Evolutionary conservation across 2,113 vertebrate genomes (phyloP).

Genomic region (Malurus cyaneus): DNA sequence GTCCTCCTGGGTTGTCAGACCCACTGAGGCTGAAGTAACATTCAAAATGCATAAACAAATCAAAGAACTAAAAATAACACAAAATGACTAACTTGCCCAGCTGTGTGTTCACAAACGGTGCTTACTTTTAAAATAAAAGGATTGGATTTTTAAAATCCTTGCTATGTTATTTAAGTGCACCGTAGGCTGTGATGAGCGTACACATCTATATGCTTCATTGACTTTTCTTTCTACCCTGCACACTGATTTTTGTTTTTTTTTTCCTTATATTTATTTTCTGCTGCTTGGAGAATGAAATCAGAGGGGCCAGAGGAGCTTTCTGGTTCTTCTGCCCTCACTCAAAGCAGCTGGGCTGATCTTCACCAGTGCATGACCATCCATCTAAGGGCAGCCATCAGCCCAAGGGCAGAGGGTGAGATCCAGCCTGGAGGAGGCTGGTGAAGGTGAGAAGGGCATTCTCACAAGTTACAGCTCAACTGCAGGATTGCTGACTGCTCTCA

Average conservation of each 20-base stretch:
- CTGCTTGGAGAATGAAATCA: background rate
- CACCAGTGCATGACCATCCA: background rate
- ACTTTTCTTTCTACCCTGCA: background rate
- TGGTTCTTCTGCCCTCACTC: background rate
- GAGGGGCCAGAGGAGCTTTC: background rate
- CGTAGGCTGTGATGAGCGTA: background rate
- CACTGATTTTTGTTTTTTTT: background rate
- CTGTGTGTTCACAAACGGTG: background rate
- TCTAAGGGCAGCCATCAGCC: background rate
- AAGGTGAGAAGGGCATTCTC: background rate
- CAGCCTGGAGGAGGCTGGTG: background rate
- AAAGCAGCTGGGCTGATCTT: background rate
- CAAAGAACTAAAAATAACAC: background rate
- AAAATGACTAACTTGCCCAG: background rate
- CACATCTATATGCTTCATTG: background rate
- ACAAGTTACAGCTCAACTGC: background rate
- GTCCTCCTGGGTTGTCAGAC: background rate
- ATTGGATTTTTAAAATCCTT: background rate
- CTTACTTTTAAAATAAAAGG: background rate
- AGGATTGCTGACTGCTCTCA: background rate
- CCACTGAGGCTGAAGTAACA: background rate
- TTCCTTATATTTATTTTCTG: background rate
- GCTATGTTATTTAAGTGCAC: background rate
- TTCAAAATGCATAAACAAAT: background rate
- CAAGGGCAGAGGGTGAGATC: background rate